Evolutionary conservation across 1,140 invertebrate species (phyloP).

Genomic region (Monochamus saltuarius): DNA sequence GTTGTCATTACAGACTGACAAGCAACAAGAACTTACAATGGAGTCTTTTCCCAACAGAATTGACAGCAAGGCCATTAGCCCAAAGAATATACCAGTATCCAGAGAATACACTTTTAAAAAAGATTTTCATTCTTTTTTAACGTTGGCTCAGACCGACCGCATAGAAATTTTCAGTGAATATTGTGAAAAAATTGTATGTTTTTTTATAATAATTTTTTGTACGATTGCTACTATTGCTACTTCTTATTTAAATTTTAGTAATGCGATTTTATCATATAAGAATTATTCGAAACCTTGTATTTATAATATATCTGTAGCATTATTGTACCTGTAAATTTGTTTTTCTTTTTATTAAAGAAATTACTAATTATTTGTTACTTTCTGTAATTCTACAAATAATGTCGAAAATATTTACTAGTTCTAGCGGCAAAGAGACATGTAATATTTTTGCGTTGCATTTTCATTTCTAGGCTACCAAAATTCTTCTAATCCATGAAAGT

Average conservation of each 20-base stretch:
- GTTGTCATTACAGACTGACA: constrained; percentile 22
- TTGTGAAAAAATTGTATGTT: constrained; percentile 48
- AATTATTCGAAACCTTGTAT: constrained; percentile 66
- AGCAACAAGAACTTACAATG: constrained; percentile 28
- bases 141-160: background rate
- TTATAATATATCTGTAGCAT: constrained; percentile 53
- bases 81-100: constrained; percentile 14
- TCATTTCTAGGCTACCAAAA: too few species aligned
- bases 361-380: too few species aligned
- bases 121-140: constrained; percentile 3
- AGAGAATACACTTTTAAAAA: constrained; percentile 20
- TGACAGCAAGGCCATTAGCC: constrained; percentile 2
- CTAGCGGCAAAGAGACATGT: too few species aligned
- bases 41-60: constrained; percentile 33
- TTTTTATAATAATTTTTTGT: constrained; percentile 52
- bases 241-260: constrained; percentile 63
- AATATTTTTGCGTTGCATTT: too few species aligned
- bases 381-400: too few species aligned
- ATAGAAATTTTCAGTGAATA: constrained; percentile 25
- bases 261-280: constrained; percentile 55
- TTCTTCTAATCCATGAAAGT: too few species aligned
- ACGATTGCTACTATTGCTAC: constrained; percentile 59
- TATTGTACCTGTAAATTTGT: constrained; percentile 31
- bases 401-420: too few species aligned
- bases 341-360: background rate